Conservation (phyloP, 2,113 vertebrate species). For the Xiphophorus maculatus region DNA sequence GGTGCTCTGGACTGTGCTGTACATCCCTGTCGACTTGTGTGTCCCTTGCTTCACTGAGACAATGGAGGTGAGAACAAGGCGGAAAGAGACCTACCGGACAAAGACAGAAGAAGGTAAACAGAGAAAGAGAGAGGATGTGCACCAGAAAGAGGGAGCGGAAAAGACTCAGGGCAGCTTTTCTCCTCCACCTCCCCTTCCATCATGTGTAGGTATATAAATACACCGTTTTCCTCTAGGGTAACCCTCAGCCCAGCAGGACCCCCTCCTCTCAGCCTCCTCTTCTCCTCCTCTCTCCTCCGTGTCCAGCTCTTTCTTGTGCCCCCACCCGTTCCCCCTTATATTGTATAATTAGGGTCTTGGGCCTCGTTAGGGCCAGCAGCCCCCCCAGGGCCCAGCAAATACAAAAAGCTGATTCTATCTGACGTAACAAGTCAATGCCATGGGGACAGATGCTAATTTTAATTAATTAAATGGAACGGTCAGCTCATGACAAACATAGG, state of each 20-base stretch:
- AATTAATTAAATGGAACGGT: constrained; percentile 83
- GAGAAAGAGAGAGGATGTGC: constrained; percentile 31
- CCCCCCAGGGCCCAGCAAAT: constrained; percentile 63
- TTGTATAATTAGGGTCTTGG: constrained; percentile 83
- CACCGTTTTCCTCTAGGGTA: constrained; percentile 53
- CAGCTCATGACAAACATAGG: constrained; percentile 75
- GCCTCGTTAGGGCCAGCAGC: constrained; percentile 77
- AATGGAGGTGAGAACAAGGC: constrained; percentile 9
- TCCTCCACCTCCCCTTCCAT: constrained; percentile 50
- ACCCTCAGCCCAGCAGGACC: constrained; percentile 75
- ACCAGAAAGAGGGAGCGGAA: constrained; percentile 16
- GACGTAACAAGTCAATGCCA: constrained; percentile 85
- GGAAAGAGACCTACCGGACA: constrained; percentile 31
- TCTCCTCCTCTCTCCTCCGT: constrained; percentile 19
- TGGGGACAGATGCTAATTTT: constrained; percentile 83
- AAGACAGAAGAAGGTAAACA: constrained; percentile 46
- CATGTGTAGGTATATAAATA: constrained; percentile 82
- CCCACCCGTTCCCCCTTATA: constrained; percentile 24
- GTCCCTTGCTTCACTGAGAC: constrained; percentile 20
- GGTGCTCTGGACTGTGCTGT: not conserved
- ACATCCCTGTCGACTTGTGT: constrained; percentile 18
- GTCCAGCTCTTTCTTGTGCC: constrained; percentile 52
- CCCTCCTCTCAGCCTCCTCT: constrained; percentile 19
- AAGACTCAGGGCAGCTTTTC: constrained; percentile 38
- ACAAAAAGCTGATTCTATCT: constrained; percentile 82